These are phyloP conservation scores for Pholis gunnellus DNA, from an alignment of 2,113 vertebrate species.

Conservation along the genomic window DNA sequence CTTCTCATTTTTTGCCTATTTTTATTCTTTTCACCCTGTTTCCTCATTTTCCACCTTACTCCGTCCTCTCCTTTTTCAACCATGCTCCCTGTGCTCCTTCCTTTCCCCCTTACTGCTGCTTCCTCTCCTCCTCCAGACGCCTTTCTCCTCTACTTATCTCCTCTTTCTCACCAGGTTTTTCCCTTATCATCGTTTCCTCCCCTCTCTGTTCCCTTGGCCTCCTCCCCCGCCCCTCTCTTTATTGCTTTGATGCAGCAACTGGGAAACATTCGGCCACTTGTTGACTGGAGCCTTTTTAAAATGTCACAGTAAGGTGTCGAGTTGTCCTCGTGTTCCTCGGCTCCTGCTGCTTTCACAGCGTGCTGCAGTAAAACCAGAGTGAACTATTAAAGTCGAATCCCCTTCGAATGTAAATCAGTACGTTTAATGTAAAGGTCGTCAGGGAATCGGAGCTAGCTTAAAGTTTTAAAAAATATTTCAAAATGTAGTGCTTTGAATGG, in stretches of 20 bases:
- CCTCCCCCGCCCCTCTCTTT: background rate
- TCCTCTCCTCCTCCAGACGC: background rate
- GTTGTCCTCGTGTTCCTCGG: background rate
- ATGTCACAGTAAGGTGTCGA: constrained; percentile 33
- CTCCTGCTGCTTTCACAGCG: background rate
- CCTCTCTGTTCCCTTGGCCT: background rate
- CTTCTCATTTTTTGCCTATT: background rate
- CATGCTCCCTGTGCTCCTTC: background rate
- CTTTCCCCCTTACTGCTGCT: background rate
- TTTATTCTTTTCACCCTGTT: background rate
- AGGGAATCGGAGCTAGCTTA: background rate
- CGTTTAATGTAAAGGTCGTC: background rate
- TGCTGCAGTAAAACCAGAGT: background rate
- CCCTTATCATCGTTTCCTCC: background rate
- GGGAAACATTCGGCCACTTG: constrained; percentile 59
- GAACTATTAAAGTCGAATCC: background rate
- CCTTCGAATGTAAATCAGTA: background rate
- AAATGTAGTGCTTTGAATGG: background rate
- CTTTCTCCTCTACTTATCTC: background rate
- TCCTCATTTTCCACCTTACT: background rate
- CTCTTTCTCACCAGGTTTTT: background rate
- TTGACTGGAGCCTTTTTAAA: constrained; percentile 31
- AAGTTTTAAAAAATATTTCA: background rate
- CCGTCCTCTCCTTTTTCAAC: background rate
- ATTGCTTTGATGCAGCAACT: constrained; percentile 33